These are phyloP conservation scores for Drosophila lowei DNA, from an alignment of 1,140 invertebrate species.

Conservation along the genomic window DNA sequence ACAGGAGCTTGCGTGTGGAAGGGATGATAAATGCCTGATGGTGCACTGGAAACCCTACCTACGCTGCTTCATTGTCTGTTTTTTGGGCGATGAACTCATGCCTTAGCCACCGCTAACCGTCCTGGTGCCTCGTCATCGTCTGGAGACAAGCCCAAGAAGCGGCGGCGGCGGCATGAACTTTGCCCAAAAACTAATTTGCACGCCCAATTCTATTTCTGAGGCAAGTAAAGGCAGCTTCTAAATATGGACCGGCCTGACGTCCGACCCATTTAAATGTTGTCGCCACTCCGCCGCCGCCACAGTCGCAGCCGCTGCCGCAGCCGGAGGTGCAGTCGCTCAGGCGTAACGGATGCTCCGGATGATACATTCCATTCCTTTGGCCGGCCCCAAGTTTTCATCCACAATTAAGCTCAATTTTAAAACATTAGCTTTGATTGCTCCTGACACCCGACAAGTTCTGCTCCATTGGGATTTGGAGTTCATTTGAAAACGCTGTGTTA, in stretches of 20 bases:
- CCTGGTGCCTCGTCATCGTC: slow-evolving; percentile 14
- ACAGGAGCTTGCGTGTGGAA: slow-evolving; percentile 10
- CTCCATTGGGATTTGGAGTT: slow-evolving; percentile 42
- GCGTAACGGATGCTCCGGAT: slow-evolving; percentile 36
- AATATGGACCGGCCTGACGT: slow-evolving; percentile 55
- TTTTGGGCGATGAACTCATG: slow-evolving; percentile 29
- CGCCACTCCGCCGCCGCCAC: slow-evolving; percentile 28
- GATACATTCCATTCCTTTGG: slow-evolving; percentile 40
- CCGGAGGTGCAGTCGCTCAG: slow-evolving; percentile 20
- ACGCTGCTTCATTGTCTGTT: slow-evolving; percentile 5
- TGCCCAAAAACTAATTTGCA: slow-evolving; percentile 42
- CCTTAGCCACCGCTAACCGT: not conserved
- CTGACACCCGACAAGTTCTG: slow-evolving; percentile 50
- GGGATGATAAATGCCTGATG: not conserved
- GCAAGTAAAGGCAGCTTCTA: slow-evolving; percentile 50
- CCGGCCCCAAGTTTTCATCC: slow-evolving; percentile 43
- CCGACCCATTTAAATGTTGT: slow-evolving; percentile 65
- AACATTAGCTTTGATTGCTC: slow-evolving; percentile 53
- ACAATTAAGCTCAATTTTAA: slow-evolving; percentile 71
- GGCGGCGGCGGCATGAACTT: slow-evolving; percentile 3
- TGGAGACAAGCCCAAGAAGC: slow-evolving; percentile 37
- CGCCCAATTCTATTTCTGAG: slow-evolving; percentile 60
- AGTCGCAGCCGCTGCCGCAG: not conserved
- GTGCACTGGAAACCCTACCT: slow-evolving; percentile 3
- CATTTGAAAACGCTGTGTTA: slow-evolving; percentile 16